Base-by-base conservation (phyloP, 2,888 invertebrate species). In the Pseudeuparius sepicola region DNA sequence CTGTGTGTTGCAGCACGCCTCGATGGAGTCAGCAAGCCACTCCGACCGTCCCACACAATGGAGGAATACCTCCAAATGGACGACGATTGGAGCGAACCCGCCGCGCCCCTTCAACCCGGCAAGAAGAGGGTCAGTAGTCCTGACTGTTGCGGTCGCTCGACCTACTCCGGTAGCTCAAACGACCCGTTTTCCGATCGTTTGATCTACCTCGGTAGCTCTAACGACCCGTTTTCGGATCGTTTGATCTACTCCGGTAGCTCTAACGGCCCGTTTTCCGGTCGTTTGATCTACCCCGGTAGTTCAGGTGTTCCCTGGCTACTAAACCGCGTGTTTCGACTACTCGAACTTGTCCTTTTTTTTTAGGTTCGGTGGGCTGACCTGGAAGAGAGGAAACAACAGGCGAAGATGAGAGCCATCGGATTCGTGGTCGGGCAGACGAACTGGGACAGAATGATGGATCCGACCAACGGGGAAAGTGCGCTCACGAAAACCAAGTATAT, bases 361-460 rank as follows among this genome's bases (percentile, higher is more conserved):
- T 56, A 96, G 94, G 94, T 96, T 51, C 82, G 94, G 53, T 96
- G 96, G 96, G 94, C 94, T 31, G 96, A 96, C 65, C 71, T 96
- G 56, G 96, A 96, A 69, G 94, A 94, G 63, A 73, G 82, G 56
- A 83, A 85, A 53, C 69, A 85, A 53, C 92, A 92, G 66, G 84
- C 86, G 59, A 86, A 90, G 67, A 84, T 92, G 76, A 78, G 92
- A 32, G 90, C 89, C 14, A 82, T 96, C 43, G 96, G 96, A 13
- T 96, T 96, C 66, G 90, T 96, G 32, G 90, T 96, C 39, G 94
- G 96, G 1, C 92, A 92, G 56, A 94, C 94, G 1, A 87, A 96
- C 60, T 96, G 94, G 96, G 77, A 81, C 44, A 73, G 90, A 46
- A 90, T 94, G 82, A 89, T 89, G 63, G 93, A 94, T 63, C 87